Base-by-base conservation (phyloP, 2,888 invertebrate genomes). In the Drosophila testacea region DNA sequence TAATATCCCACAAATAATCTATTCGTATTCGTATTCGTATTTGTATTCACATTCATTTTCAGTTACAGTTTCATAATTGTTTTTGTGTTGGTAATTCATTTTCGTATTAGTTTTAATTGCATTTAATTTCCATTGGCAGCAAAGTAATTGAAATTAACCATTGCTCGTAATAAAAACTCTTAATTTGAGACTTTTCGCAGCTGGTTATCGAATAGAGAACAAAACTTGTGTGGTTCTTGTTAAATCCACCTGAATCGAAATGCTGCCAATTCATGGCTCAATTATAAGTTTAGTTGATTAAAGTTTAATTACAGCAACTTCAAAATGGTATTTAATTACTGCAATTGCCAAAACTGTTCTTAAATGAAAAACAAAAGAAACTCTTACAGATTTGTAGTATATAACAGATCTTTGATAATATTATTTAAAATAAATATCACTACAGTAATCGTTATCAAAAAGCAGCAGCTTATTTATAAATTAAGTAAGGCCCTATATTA, bases 41-140 rank as follows among this genome's bases (percentile, higher is more conserved):
- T 47, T 47, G 32, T 56, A 6, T 62, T 44, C 13, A 27, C 28
- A 39, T 39, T 63, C 5, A 16, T 41, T 30, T 30, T 6, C 32
- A 22, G 22, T 3, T 22, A 22, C n/a, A 38, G 28, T 28, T 39
- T 38, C 27, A 28, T 27, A 6, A 36, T 39, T 56, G 0, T 36
- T 10, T 46, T 55, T 50, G 47, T 41, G 6, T 34, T 46, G 42
- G 36, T 57, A 6, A 61, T 47, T 36, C 34, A 54, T 64, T 69
- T 63, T 75, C 72, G 75, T 59, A 69, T 36, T 28, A 47, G 34
- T 16, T 57, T 83, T 74, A 78, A 86, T 86, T 81, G 64, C 69
- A 51, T 52, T 85, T 77, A 32, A 48, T 79, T 71, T 51, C 22
- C 52, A 75, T 74, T 63, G 62, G 27, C 48, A 28, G 27, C 27